Percentiles rank a stretch among this genome's conserved stretches.
phyloP scores from a whole-genome alignment of 1,140 invertebrate species.

The Hypothenemus hampei region DNA sequence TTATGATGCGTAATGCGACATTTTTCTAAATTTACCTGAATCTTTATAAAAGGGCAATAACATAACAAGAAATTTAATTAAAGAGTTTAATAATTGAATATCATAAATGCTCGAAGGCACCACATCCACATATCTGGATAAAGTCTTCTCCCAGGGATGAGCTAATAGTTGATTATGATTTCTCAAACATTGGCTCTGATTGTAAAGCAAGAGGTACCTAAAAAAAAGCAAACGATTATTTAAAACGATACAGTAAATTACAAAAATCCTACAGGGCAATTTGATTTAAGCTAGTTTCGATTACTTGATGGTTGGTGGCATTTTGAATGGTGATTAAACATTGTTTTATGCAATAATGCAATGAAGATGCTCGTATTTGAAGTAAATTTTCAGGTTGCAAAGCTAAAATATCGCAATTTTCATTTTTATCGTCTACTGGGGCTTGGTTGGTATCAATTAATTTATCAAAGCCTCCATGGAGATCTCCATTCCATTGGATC shows the following conservation, averaged over 20 bases:
- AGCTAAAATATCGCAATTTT: slow-evolving; percentile 38
- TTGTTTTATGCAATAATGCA: slow-evolving; percentile 48
- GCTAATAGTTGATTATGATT: slow-evolving; percentile 44
- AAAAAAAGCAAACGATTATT: slow-evolving; percentile 23
- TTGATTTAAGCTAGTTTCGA: slow-evolving; percentile 49
- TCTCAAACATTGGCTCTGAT: too few relatives aligned
- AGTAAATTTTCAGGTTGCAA: slow-evolving; percentile 48
- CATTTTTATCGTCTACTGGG: background rate
- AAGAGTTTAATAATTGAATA: slow-evolving; percentile 50
- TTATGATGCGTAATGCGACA: background rate
- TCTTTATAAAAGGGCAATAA: slow-evolving; percentile 35
- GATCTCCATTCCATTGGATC: slow-evolving; percentile 52
- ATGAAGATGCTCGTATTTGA: slow-evolving; percentile 47
- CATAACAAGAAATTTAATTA: slow-evolving; percentile 53
- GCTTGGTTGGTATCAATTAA: slow-evolving; percentile 38
- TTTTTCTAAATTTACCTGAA: slow-evolving; percentile 28
- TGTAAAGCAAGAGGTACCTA: slow-evolving; percentile 37
- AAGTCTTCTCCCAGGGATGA: slow-evolving; percentile 56
- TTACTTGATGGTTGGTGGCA: slow-evolving; percentile 54
- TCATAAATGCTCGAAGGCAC: slow-evolving; percentile 57
- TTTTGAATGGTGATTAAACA: slow-evolving; percentile 56
- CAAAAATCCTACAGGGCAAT: slow-evolving; percentile 50
- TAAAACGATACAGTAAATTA: background rate
- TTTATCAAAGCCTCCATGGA: slow-evolving; percentile 46
- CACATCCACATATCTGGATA: slow-evolving; percentile 53